Evolutionary conservation across 1,140 invertebrate species (phyloP).

Genomic region (Brachionus paranguensis): DNA sequence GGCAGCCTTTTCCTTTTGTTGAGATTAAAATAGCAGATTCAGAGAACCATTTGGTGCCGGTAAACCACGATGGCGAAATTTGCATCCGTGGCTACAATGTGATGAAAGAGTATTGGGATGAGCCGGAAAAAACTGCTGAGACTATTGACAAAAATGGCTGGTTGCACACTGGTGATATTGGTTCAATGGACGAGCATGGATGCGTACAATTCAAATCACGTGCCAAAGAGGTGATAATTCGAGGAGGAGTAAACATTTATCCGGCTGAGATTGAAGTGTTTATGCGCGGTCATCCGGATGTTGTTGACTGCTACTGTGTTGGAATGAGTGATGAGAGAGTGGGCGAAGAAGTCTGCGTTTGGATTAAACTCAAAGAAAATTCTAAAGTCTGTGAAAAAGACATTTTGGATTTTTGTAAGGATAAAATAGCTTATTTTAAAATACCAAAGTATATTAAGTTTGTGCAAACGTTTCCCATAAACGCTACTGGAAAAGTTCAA

Average conservation of each 20-base stretch:
- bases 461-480: constrained; percentile 69
- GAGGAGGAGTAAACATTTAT: constrained; percentile 82
- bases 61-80: constrained; percentile 57
- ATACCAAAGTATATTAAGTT: constrained; percentile 69
- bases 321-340: constrained; percentile 63
- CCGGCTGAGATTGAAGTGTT: constrained; percentile 64
- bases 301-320: constrained; percentile 1
- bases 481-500: constrained; percentile 74
- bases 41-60: constrained; percentile 63
- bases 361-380: background rate
- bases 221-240: constrained; percentile 80
- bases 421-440: constrained; percentile 72
- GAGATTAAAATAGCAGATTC: constrained; percentile 68
- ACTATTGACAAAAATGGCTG: background rate
- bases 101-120: constrained; percentile 36
- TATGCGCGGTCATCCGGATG: background rate
- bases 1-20: constrained; percentile 2
- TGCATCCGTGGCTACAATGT: constrained; percentile 26
- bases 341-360: constrained; percentile 9
- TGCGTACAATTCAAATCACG: constrained; percentile 66
- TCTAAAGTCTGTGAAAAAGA: background rate
- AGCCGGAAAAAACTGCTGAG: constrained; percentile 11
- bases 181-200: constrained; percentile 12
- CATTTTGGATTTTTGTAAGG: constrained; percentile 66
- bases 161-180: constrained; percentile 34